Evolutionary conservation across 2,113 vertebrate genomes (phyloP), one percentile per base, ranked within the genome.

Genomic region (Phrynocephalus versicolor): DNA sequence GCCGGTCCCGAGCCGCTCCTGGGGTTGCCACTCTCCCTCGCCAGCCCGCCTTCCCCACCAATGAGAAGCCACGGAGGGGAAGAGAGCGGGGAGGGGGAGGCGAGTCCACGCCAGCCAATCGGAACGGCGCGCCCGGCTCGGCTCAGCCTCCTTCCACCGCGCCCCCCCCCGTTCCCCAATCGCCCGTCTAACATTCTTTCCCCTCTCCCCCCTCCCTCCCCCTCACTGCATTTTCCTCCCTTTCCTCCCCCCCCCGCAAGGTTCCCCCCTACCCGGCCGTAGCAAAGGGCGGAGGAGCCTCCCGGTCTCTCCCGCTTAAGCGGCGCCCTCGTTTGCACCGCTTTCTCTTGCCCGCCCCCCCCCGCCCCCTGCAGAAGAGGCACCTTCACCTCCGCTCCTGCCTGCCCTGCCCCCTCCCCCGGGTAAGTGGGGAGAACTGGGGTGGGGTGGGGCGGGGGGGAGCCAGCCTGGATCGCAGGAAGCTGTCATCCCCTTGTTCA

Each of bases 391-490:
- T 19, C 13, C 60, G 2, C 37, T 7, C 2, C 15, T 19, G 39
- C 27, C 19, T 21, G 30, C 30, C 51, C 6, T 18, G 23, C 65
- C 15, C 70, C 12, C 16, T 57, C 60, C 37, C 33, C 76, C 57
- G 14, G 35, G 77, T 35, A 69, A 80, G 69, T 35, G 41, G 39
- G 39, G 35, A 7, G 41, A 69, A 60, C 2, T n/a, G 12, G 21
- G 6, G n/a, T 7, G 27, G 8, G 16, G n/a, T n/a, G n/a, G n/a
- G 73, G 51, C 25, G 55, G 51, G 51, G 55, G 65, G 51, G 55
- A n/a, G 67, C 27, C 37, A 60, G 81, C 69, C 81, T 39, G 69
- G 57, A 45, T 72, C 21, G 84, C 57, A 80, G 84, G 84, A 80
- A 80, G 84, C 77, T 13, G 57, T 51, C 69, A 51, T 70, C 64